phyloP scores from a whole-genome alignment of 2,888 invertebrate species.

The Andrena dorsata region DNA sequence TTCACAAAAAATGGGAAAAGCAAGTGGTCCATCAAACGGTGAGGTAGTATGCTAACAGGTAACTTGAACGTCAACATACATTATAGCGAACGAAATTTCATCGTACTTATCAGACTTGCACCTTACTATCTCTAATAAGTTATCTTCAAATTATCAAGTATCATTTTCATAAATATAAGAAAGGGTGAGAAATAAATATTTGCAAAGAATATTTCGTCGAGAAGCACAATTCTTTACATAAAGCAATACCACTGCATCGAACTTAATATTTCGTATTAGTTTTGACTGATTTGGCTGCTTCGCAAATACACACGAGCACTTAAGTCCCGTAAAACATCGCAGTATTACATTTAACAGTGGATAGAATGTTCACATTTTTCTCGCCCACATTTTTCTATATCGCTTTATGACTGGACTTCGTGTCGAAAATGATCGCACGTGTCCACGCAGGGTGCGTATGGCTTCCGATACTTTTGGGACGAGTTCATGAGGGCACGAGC shows the following conservation, averaged over 20 bases:
- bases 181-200: background rate
- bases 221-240: background rate
- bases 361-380: background rate
- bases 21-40: background rate
- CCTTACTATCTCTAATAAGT: too few relatives aligned
- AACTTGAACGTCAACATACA: background rate
- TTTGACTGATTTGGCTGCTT: background rate
- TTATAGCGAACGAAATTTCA: background rate
- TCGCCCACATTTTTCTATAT: background rate
- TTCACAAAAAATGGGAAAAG: background rate
- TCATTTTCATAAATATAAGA: too few relatives aligned
- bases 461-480: conserved; percentile 70
- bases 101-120: background rate
- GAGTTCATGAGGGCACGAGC: conserved; percentile 69
- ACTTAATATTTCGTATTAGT: background rate
- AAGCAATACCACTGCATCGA: background rate
- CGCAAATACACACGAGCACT: background rate
- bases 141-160: too few relatives aligned
- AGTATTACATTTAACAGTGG: background rate
- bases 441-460: conserved; percentile 54
- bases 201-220: background rate
- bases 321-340: background rate
- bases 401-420: conserved; percentile 33
- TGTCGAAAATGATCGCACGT: conserved; percentile 60
- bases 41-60: background rate